A percentile compares a stretch with the other conserved stretches of the same genome.
Conservation (phyloP, 1,140 invertebrate genomes). For the Drosophila rufa region DNA sequence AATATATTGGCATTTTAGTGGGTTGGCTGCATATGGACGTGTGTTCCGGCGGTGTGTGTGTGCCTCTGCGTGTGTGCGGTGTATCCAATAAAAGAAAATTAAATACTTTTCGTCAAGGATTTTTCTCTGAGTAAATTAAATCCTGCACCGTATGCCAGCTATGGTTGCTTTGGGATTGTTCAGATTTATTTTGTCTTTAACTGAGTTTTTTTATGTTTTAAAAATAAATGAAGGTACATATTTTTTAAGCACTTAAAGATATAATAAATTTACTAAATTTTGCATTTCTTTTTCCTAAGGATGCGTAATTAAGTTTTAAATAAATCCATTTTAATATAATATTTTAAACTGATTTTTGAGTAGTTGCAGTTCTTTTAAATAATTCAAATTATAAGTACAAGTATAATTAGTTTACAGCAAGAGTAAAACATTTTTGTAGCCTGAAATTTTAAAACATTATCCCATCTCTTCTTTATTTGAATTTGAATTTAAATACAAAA, state of each 20-base stretch:
- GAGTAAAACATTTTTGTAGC: no score
- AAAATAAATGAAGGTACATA: no score
- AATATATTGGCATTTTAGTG: constrained; percentile 83
- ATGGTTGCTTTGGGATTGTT: constrained; percentile 3
- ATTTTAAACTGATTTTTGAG: neutral
- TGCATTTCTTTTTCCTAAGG: no score
- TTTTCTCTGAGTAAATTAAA: constrained; percentile 31
- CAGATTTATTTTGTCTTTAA: neutral
- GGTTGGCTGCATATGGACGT: constrained; percentile 24
- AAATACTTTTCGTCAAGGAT: constrained; percentile 66
- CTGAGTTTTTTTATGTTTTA: neutral
- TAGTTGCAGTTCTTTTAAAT: neutral
- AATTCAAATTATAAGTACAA: neutral
- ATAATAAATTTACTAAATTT: no score
- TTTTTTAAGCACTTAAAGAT: no score
- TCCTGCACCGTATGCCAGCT: neutral
- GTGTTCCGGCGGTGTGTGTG: constrained; percentile 8
- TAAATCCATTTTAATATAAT: no score
- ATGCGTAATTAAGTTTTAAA: no score
- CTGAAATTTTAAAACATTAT: no score
- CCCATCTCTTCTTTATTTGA: no score
- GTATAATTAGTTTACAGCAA: neutral
- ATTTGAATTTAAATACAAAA: no score
- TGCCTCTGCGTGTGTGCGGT: constrained; percentile 14
- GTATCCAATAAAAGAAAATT: constrained; percentile 69